These are phyloP conservation scores for Phragmatobia fuliginosa DNA, from an alignment of 2,888 invertebrate genomes.

Conservation along the genomic window DNA sequence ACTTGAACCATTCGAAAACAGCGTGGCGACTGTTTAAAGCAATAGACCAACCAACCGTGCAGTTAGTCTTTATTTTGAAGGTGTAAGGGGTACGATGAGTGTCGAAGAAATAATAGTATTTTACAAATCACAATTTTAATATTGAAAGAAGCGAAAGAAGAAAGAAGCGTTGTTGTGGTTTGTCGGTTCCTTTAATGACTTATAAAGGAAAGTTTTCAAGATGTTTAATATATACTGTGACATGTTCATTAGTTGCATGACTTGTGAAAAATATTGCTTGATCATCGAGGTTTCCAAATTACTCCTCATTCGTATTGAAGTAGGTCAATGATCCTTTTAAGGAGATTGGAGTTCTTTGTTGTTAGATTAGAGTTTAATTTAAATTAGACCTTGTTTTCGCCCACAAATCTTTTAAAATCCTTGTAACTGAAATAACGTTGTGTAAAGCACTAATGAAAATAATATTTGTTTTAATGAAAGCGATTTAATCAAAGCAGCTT, in stretches of 20 bases:
- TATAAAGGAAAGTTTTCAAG: slow-evolving; percentile 25
- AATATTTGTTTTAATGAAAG: slow-evolving; percentile 3
- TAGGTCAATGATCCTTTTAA: slow-evolving; percentile 54
- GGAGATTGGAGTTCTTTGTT: slow-evolving; percentile 46
- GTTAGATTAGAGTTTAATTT: slow-evolving; percentile 43
- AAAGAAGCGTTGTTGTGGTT: slow-evolving; percentile 34
- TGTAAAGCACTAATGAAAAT: neutral
- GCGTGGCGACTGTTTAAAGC: no score
- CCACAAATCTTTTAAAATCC: neutral
- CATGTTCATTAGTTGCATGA: slow-evolving; percentile 64
- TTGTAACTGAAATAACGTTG: neutral
- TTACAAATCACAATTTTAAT: neutral
- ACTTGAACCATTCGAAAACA: no score
- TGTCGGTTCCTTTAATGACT: slow-evolving; percentile 32
- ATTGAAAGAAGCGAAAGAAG: neutral
- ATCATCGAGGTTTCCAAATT: slow-evolving; percentile 60
- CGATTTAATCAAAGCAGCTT: slow-evolving; percentile 31
- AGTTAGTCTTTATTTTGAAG: neutral
- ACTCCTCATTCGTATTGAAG: slow-evolving; percentile 64
- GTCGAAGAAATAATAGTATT: neutral
- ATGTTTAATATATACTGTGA: slow-evolving; percentile 51
- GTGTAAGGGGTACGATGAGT: neutral
- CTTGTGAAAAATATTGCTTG: slow-evolving; percentile 55
- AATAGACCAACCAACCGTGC: no score
- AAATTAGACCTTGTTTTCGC: slow-evolving; percentile 15